Conservation (phyloP, 2,113 vertebrate genomes). For the Corythoichthys haematopterus region DNA sequence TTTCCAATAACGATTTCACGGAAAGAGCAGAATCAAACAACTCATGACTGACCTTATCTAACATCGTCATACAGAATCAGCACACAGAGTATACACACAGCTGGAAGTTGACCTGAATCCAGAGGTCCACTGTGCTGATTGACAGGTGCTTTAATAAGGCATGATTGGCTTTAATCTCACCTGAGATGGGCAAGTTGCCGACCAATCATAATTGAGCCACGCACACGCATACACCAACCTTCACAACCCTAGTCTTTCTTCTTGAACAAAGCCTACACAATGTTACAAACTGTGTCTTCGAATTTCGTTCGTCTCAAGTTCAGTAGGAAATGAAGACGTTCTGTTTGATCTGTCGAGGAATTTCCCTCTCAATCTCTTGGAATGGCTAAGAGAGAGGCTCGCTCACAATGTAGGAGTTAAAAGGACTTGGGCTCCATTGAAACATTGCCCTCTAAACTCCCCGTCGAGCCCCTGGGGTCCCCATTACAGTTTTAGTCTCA, state of each 20-base stretch:
- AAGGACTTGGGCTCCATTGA: conserved; percentile 61
- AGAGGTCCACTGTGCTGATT: conserved; percentile 49
- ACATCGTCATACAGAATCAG: conserved; percentile 41
- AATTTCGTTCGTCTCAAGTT: conserved; percentile 33
- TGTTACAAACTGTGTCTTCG: conserved; percentile 39
- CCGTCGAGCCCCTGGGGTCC: conserved; percentile 55
- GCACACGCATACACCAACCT: conserved; percentile 15
- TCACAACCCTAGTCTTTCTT: conserved; percentile 19
- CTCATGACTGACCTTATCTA: conserved; percentile 51
- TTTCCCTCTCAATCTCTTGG: conserved; percentile 56
- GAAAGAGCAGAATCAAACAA: conserved; percentile 29
- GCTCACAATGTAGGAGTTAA: conserved; percentile 59
- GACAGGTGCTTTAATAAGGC: conserved; percentile 56
- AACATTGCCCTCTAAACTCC: conserved; percentile 62
- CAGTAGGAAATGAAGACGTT: conserved; percentile 64
- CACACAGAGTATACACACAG: conserved; percentile 40
- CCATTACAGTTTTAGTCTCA: conserved; percentile 55
- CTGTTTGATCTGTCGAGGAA: conserved; percentile 69
- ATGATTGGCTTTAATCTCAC: conserved; percentile 66
- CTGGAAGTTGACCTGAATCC: conserved; percentile 35
- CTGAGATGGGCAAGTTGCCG: conserved; percentile 42
- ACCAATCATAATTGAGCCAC: conserved; percentile 30
- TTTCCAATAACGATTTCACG: conserved; percentile 37
- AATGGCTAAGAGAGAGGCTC: conserved; percentile 45
- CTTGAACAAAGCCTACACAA: conserved; percentile 31